A percentile compares a stretch with the other conserved stretches of the same genome.
phyloP scores from a whole-genome alignment of 2,888 invertebrate genomes.

The Perizoma affinitatum region DNA sequence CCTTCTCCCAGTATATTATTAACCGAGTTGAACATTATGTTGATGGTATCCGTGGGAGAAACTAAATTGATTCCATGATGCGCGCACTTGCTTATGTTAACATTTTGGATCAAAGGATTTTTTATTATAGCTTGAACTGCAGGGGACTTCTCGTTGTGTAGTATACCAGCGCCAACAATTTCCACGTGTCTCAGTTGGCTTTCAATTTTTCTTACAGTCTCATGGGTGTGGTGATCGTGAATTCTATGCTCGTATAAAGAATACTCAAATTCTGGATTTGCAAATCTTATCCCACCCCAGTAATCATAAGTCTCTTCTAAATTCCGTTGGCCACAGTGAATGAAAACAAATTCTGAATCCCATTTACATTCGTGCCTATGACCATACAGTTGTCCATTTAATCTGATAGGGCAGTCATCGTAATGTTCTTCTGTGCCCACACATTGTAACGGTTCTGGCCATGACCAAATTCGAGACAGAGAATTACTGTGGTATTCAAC shows the following conservation, averaged over 20 bases:
- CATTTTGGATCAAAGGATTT: constrained; percentile 91
- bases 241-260: constrained; percentile 91
- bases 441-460: constrained; percentile 96
- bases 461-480: constrained; percentile 94
- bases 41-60: constrained; percentile 92
- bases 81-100: constrained; percentile 93
- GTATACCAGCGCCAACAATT: constrained; percentile 96
- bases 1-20: constrained; percentile 95
- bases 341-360: constrained; percentile 96
- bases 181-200: constrained; percentile 92
- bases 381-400: constrained; percentile 95
- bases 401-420: constrained; percentile 93
- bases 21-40: constrained; percentile 89
- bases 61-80: constrained; percentile 96
- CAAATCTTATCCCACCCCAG: constrained; percentile 98
- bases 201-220: constrained; percentile 86
- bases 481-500: constrained; percentile 96
- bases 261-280: constrained; percentile 95
- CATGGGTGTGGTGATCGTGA: constrained; percentile 92
- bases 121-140: constrained; percentile 95
- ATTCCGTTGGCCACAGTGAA: constrained; percentile 93
- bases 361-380: constrained; percentile 94
- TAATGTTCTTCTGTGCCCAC: constrained; percentile 89
- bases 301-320: constrained; percentile 87
- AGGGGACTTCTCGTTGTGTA: constrained; percentile 97